Percentiles rank a stretch among this genome's conserved stretches.
These are phyloP conservation scores for Phataginus tricuspis DNA, from an alignment of 2,797 vertebrate species.

Conservation along the genomic window DNA sequence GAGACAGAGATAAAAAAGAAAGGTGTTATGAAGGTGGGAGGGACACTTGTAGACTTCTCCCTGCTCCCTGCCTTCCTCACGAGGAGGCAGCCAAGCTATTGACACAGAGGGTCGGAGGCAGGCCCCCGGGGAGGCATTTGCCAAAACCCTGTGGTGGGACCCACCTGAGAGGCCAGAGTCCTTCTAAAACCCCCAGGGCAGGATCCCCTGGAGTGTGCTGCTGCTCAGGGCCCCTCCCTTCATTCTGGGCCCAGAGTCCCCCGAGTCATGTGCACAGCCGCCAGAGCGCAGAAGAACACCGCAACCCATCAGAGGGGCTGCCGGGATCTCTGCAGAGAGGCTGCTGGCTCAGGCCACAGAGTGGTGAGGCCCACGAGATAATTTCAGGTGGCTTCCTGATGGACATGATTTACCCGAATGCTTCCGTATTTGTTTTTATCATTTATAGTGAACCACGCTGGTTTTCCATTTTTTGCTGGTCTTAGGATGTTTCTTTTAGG, in stretches of 20 bases:
- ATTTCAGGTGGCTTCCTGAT: background rate
- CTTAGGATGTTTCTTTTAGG: background rate
- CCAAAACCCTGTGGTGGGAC: background rate
- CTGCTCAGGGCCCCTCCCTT: background rate
- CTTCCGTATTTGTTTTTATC: too few species aligned
- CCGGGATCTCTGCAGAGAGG: background rate
- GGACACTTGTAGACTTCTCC: background rate
- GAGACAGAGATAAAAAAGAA: background rate
- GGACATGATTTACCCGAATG: rapidly evolving
- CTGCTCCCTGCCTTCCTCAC: background rate
- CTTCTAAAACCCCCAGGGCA: background rate
- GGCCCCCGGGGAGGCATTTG: background rate
- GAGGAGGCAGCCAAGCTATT: background rate
- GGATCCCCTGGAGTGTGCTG: background rate
- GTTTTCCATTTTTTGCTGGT: background rate
- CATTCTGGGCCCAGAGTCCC: background rate
- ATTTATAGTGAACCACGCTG: background rate
- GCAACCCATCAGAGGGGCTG: background rate
- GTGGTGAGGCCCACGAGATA: background rate
- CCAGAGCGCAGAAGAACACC: background rate
- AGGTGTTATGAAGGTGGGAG: too few species aligned
- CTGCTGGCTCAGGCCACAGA: too few species aligned
- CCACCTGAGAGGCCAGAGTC: background rate
- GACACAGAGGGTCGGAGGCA: rapidly evolving
- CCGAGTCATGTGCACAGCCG: background rate